Conservation (phyloP, 2,888 invertebrate genomes). For the Anoplius nigerrimus region DNA sequence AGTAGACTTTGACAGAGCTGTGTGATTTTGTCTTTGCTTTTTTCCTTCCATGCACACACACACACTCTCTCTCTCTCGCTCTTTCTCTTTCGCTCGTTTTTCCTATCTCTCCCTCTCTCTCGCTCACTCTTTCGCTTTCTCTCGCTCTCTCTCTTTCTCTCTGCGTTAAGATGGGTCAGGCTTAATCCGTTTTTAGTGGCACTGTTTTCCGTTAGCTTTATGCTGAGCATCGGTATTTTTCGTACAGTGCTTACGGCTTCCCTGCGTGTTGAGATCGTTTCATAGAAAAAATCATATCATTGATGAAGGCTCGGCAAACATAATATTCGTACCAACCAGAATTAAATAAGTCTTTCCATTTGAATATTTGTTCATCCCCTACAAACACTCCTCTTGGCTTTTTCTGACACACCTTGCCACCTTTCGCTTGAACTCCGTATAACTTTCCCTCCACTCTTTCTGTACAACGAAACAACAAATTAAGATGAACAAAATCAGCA, state of each 20-base stretch:
- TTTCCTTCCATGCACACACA: conserved; percentile 23
- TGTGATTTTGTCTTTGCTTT: conserved; percentile 57
- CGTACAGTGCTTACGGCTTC: conserved; percentile 72
- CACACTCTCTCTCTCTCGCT: conserved; percentile 47
- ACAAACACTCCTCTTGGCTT: conserved; percentile 99
- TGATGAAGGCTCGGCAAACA: no score
- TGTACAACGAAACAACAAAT: conserved; percentile 75
- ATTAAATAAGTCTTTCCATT: conserved; percentile 75
- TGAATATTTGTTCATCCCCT: conserved; percentile 78
- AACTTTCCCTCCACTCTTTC: conserved; percentile 99
- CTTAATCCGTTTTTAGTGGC: conserved; percentile 69
- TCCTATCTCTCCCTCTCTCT: conserved; percentile 47
- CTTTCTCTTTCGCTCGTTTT: conserved; percentile 61
- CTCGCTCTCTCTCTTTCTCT: conserved; percentile 51
- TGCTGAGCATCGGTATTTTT: conserved; percentile 70
- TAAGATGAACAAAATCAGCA: conserved; percentile 4
- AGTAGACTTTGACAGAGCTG: conserved; percentile 60
- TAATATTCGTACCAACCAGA: conserved; percentile 64
- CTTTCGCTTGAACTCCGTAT: conserved; percentile 97
- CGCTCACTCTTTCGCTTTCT: conserved; percentile 27
- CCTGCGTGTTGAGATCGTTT: conserved; percentile 50
- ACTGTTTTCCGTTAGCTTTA: conserved; percentile 70
- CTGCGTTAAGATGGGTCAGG: conserved; percentile 66
- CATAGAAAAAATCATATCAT: neutral
- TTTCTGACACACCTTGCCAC: conserved; percentile 98